Percentiles rank a stretch among this genome's conserved stretches.
Evolutionary conservation across 2,888 invertebrate species (phyloP).

Genomic region (Hirtodrosophila alboralis): DNA sequence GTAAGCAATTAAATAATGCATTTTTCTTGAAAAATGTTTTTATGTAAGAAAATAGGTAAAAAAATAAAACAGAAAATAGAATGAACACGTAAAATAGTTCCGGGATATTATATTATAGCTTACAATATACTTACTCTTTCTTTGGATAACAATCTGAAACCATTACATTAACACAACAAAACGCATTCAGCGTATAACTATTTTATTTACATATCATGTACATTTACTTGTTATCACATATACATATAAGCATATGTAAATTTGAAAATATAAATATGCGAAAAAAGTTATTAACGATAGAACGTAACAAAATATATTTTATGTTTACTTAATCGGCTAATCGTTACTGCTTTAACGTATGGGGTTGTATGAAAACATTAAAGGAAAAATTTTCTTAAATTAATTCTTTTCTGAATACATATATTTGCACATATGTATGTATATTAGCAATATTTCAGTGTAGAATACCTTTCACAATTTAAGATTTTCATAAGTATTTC

Average conservation of each 20-base stretch:
- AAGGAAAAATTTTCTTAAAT: slow-evolving; percentile 14
- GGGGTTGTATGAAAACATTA: neutral
- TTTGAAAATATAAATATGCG: slow-evolving; percentile 16
- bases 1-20: no score
- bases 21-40: no score
- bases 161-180: neutral
- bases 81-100: no score
- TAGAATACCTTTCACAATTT: slow-evolving; percentile 11
- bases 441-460: slow-evolving; percentile 6
- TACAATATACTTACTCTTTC: no score
- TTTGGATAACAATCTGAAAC: neutral
- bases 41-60: no score
- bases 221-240: slow-evolving; percentile 34
- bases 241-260: slow-evolving; percentile 19
- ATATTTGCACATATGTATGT: slow-evolving; percentile 9
- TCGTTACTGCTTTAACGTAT: slow-evolving; percentile 4
- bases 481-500: slow-evolving; percentile 1
- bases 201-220: slow-evolving; percentile 58
- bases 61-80: no score
- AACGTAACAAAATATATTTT: slow-evolving; percentile 33
- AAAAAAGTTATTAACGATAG: slow-evolving; percentile 29
- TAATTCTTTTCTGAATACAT: slow-evolving; percentile 5
- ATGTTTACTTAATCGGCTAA: slow-evolving; percentile 15
- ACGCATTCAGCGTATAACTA: slow-evolving; percentile 21
- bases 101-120: no score